Conservation (phyloP, 2,113 vertebrate genomes). For the Miniopterus natalensis region DNA sequence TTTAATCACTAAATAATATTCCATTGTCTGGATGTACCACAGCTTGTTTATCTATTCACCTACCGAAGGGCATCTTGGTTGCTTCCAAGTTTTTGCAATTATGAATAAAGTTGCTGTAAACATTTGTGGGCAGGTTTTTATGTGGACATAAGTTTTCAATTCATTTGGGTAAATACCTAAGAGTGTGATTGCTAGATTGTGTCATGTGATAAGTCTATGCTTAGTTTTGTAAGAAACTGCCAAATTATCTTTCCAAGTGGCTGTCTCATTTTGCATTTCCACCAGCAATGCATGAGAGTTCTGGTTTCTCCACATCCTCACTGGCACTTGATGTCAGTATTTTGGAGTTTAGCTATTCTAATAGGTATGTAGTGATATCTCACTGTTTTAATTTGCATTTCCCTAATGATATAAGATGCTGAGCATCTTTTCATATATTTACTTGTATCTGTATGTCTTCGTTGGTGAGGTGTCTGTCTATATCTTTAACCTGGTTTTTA, state of each 20-base stretch:
- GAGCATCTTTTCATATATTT: slow-evolving; percentile 16
- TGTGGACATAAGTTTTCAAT: slow-evolving; percentile 12
- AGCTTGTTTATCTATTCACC: not conserved
- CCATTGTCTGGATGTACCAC: not conserved
- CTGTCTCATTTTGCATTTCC: not conserved
- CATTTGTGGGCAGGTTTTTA: not conserved
- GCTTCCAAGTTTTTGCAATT: not conserved
- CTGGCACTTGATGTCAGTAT: not conserved
- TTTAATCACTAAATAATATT: not conserved
- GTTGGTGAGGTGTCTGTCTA: not conserved
- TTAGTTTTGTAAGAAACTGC: not conserved
- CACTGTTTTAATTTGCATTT: slow-evolving; percentile 23
- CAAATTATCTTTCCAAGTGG: not conserved
- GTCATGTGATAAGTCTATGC: not conserved
- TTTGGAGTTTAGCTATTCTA: not conserved
- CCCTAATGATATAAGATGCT: not conserved
- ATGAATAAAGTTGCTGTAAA: slow-evolving; percentile 3
- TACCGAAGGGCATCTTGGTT: not conserved
- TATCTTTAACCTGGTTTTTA: slow-evolving; percentile 37
- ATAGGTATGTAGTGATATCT: not conserved
- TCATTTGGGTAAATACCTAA: slow-evolving; percentile 14
- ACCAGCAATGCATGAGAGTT: not conserved
- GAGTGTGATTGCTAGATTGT: not conserved
- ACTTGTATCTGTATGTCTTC: not conserved
- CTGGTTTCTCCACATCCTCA: not conserved